Conservation (phyloP, 2,797 vertebrate genomes). For the Gouania willdenowi region DNA sequence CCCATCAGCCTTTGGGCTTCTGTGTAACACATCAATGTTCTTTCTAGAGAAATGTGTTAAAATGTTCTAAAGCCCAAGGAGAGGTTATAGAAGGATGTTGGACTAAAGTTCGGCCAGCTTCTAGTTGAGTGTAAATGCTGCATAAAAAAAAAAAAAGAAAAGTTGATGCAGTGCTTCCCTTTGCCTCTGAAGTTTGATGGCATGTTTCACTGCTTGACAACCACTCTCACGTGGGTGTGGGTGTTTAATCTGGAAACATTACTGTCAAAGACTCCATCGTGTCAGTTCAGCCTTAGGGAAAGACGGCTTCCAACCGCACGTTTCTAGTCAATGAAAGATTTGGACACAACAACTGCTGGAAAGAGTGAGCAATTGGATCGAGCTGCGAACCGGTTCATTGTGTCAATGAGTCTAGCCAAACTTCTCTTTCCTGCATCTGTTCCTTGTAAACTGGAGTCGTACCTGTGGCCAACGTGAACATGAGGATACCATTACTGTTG, state of each 20-base stretch:
- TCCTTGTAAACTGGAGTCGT: constrained; percentile 51
- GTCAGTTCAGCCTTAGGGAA: constrained; percentile 49
- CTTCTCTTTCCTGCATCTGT: constrained; percentile 57
- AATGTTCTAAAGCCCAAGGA: constrained; percentile 39
- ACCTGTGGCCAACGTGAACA: constrained; percentile 57
- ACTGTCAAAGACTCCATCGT: constrained; percentile 63
- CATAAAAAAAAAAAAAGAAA: not conserved
- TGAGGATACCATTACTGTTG: constrained; percentile 46
- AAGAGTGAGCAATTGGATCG: constrained; percentile 38
- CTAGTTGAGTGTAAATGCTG: constrained; percentile 13
- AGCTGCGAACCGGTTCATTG: constrained; percentile 48
- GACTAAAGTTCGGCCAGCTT: constrained; percentile 6
- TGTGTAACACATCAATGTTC: constrained; percentile 48
- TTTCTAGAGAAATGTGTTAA: constrained; percentile 30
- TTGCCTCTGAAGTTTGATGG: not conserved
- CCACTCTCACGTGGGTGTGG: constrained; percentile 17
- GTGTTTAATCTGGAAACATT: constrained; percentile 49
- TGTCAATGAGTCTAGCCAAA: constrained; percentile 55
- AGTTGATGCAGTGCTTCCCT: not conserved
- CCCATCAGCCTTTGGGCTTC: constrained; percentile 47
- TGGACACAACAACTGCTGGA: constrained; percentile 48
- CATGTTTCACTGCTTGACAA: constrained; percentile 27
- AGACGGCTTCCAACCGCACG: constrained; percentile 61
- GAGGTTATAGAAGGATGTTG: constrained; percentile 24
- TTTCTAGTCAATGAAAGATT: constrained; percentile 56